Base-by-base conservation (phyloP, 2,888 invertebrate genomes). In the Rhorus exstirpatorius region DNA sequence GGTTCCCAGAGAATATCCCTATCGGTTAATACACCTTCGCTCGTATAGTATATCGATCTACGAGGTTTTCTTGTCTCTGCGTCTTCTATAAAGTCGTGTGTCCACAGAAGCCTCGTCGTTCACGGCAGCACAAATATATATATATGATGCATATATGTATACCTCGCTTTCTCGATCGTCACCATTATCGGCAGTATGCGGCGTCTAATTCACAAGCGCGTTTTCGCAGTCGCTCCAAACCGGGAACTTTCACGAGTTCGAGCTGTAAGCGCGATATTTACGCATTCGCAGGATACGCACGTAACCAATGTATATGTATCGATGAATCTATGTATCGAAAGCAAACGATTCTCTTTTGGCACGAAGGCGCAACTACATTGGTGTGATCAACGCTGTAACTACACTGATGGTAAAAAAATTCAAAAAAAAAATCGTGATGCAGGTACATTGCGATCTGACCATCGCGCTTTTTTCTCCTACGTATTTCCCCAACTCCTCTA, bases 201-300 rank as follows among this genome's bases (percentile, higher is more conserved):
- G 63, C 51, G 35, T 41, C 75, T 49, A 67, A 75, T 65, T 65
- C 65, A 75, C 82, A 68, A 79, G 19, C 58, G 44, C 41, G 51
- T 53, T 65, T 63, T 75, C 79, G 51, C 70, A 58, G 79, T 70
- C 71, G 12, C 75, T 60, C 79, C 82, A 82, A 79, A 82, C 79
- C 63, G 51, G 75, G 82, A 79, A 75, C 21, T 46, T 46, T 51
- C 65, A 46, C 24, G 74, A 58, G 44, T 53, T 75, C 12, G 21
- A 10, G n/a, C 41, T 41, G n/a, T n/a, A 49, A 46, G 49, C 49
- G 44, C 72, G 68, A 38, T 41, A 63, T 63, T 38, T 31, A 49
- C 68, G 78, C 76, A 81, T 81, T 80, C 74, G 74, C 60, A 81
- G 46, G 58, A 17, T 60, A 53, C 81, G 71, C 77, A 81, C 81